Percentiles rank a stretch among this genome's conserved stretches.
phyloP scores from a whole-genome alignment of 2,888 invertebrate species.

The Thereva nobilitata region DNA sequence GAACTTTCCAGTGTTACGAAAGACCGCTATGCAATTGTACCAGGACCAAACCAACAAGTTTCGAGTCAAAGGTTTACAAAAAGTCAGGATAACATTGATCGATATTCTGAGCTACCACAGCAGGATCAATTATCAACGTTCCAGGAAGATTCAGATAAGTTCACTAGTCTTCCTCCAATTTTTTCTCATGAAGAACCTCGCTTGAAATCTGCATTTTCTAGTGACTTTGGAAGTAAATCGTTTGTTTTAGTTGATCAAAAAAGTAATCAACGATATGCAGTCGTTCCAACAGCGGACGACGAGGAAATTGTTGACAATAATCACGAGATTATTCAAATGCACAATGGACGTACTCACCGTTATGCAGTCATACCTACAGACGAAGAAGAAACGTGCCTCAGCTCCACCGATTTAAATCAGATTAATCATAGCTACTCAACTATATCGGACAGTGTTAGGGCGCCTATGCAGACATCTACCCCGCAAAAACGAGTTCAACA shows the following conservation, averaged over 20 bases:
- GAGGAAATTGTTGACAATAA: slow-evolving; percentile 58
- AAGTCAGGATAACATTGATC: slow-evolving; percentile 56
- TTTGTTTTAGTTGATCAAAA: slow-evolving; percentile 61
- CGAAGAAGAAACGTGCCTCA: slow-evolving; percentile 59
- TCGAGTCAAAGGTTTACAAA: slow-evolving; percentile 55
- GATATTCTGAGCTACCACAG: slow-evolving; percentile 45
- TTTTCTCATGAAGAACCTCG: slow-evolving; percentile 44
- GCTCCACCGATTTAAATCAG: slow-evolving; percentile 58
- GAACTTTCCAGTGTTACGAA: slow-evolving; percentile 49
- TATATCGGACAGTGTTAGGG: slow-evolving; percentile 43
- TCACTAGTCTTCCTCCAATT: slow-evolving; percentile 53
- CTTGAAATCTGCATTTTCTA: slow-evolving; percentile 57
- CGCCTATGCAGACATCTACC: slow-evolving; percentile 52
- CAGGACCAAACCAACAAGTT: slow-evolving; percentile 51
- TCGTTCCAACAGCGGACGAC: slow-evolving; percentile 69
- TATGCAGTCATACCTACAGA: slow-evolving; percentile 67
- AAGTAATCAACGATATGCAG: slow-evolving; percentile 64
- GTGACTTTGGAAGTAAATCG: slow-evolving; percentile 57
- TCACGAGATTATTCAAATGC: slow-evolving; percentile 59
- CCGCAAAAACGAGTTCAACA: slow-evolving; percentile 43
- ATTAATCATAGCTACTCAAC: slow-evolving; percentile 45
- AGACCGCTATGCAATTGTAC: slow-evolving; percentile 54
- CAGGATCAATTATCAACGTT: slow-evolving; percentile 51
- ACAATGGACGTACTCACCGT: slow-evolving; percentile 58
- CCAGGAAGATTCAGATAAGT: slow-evolving; percentile 52